phyloP scores from a whole-genome alignment of 35 echinoderm and acorn worm genomes.

The Apostichopus japonicus region DNA sequence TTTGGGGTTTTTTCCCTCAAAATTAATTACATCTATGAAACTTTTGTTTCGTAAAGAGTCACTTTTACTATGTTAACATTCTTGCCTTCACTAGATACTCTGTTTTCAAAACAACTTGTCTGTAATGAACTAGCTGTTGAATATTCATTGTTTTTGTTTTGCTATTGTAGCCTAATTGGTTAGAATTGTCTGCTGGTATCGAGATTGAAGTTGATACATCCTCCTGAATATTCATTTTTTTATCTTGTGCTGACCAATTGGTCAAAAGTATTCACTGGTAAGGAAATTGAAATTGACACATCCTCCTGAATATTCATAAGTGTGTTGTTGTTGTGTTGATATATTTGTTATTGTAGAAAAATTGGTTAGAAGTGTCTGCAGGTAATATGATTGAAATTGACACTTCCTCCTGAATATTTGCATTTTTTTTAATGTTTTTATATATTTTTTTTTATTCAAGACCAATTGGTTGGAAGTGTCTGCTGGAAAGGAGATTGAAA shows the following conservation, averaged over 20 bases:
- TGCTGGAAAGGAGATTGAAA: constrained; percentile 61
- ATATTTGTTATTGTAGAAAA: constrained; percentile 66
- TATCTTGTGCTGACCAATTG: constrained; percentile 68
- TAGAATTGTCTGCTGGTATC: constrained; percentile 66
- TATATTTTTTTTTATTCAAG: constrained; percentile 33
- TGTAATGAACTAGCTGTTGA: background rate
- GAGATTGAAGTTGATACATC: constrained; percentile 78
- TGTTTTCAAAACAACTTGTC: background rate
- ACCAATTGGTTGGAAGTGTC: constrained; percentile 78
- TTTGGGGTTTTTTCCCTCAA: no score
- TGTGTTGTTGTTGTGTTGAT: background rate
- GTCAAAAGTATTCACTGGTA: constrained; percentile 69
- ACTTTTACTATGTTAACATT: no score
- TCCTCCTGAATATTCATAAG: constrained; percentile 35
- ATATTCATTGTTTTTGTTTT: background rate
- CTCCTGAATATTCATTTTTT: background rate
- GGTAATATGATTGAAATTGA: constrained; percentile 66
- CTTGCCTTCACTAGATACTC: no score
- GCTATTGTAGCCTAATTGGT: constrained; percentile 70
- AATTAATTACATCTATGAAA: no score
- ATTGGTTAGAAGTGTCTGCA: constrained; percentile 81
- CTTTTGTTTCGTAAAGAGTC: no score
- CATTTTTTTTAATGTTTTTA: no score
- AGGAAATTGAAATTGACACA: constrained; percentile 73
- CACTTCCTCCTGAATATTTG: constrained; percentile 50